Evolutionary conservation across 2,888 invertebrate species (phyloP).

Genomic region (Saturnia japonica): DNA sequence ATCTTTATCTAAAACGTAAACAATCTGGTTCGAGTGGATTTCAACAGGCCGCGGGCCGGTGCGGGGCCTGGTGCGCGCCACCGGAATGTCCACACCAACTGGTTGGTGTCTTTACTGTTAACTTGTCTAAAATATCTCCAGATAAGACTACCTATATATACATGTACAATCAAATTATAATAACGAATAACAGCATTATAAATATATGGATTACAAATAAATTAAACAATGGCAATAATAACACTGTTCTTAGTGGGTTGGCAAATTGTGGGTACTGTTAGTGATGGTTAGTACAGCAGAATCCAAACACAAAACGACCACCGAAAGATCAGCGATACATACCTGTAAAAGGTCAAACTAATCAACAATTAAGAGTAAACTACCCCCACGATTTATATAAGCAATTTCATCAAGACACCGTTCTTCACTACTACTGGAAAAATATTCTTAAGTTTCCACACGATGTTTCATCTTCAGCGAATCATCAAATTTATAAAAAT

Average conservation of each 20-base stretch:
- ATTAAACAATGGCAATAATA: conserved; percentile 31
- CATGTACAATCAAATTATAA: background rate
- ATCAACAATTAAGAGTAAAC: background rate
- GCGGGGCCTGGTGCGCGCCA: conserved; percentile 22
- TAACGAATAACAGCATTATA: background rate
- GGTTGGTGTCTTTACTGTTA: conserved; percentile 40
- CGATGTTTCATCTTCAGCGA: too few relatives aligned
- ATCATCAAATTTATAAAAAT: too few relatives aligned
- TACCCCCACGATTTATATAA: background rate
- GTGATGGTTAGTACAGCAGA: too few relatives aligned
- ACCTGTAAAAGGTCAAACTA: background rate
- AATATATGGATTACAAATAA: background rate
- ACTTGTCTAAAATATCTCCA: conserved; percentile 49
- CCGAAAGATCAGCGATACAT: too few relatives aligned
- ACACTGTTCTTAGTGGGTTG: too few relatives aligned
- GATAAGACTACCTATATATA: conserved; percentile 21
- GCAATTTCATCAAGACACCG: too few relatives aligned
- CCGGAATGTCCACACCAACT: conserved; percentile 36
- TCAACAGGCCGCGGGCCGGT: conserved; percentile 49
- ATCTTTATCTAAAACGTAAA: conserved; percentile 78
- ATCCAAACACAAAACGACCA: too few relatives aligned
- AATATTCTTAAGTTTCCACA: too few relatives aligned
- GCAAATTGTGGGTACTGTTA: too few relatives aligned
- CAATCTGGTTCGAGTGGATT: conserved; percentile 73
- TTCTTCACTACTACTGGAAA: too few relatives aligned